Evolutionary conservation across 1,140 invertebrate species (phyloP).

Genomic region (Psilanteris sp.): DNA sequence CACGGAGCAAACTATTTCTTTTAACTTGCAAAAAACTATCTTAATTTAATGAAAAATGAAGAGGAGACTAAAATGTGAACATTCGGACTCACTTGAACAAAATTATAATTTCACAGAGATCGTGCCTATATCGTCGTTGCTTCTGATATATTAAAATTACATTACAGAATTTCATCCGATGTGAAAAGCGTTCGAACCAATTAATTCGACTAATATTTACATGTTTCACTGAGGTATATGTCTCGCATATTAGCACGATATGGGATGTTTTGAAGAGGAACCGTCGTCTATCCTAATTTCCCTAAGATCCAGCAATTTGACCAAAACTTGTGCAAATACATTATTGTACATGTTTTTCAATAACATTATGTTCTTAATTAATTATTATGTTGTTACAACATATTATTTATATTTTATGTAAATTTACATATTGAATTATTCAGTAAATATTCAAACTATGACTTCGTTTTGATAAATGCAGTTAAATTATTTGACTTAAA

Average conservation of each 20-base stretch:
- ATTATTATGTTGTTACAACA: no score
- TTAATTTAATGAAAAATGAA: no score
- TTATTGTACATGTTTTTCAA: no score
- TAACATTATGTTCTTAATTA: no score
- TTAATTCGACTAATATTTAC: conserved; percentile 68
- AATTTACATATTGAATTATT: no score
- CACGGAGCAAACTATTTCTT: no score
- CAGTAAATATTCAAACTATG: no score
- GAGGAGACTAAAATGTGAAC: conserved; percentile 6
- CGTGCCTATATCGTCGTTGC: conserved; percentile 65
- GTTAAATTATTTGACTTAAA: no score
- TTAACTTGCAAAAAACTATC: no score
- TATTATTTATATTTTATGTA: no score
- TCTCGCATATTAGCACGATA: conserved; percentile 71
- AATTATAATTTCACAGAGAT: conserved; percentile 66
- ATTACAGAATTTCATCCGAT: conserved; percentile 30
- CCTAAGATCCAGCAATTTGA: conserved; percentile 13
- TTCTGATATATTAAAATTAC: conserved; percentile 57
- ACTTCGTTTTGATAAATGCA: no score
- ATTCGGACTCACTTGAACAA: conserved; percentile 17
- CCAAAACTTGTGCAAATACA: conserved; percentile 14
- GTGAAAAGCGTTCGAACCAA: conserved; percentile 41
- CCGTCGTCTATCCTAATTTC: conserved; percentile 2
- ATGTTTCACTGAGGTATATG: conserved; percentile 72
- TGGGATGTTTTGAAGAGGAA: conserved; percentile 62